These are phyloP conservation scores for Nasonia oneida DNA, from an alignment of 2,888 invertebrate genomes.

Conservation along the genomic window DNA sequence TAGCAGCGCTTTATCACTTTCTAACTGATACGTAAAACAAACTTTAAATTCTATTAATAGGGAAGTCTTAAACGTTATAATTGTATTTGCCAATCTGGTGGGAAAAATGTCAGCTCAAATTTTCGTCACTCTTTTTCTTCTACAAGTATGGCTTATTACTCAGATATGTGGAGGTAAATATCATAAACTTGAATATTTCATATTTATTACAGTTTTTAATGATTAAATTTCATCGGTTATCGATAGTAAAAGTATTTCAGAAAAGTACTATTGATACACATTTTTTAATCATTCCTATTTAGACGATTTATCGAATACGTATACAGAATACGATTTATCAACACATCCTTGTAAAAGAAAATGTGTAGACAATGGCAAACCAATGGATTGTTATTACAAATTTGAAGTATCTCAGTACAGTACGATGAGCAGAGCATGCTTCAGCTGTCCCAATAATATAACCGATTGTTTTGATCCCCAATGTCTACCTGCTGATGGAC, in stretches of 20 bases:
- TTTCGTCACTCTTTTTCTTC: not conserved
- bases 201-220: not conserved
- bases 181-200: not conserved
- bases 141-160: not conserved
- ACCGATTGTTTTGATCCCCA: conserved; percentile 2
- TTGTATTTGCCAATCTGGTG: not conserved
- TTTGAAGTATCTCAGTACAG: not conserved
- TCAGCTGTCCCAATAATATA: conserved; percentile 3
- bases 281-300: not conserved
- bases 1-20: not conserved
- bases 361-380: not conserved
- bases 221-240: no score
- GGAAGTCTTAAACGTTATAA: not conserved
- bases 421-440: not conserved
- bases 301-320: not conserved
- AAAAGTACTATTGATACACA: not conserved
- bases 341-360: not conserved
- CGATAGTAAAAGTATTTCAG: no score
- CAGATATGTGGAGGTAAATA: not conserved
- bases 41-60: not conserved
- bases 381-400: not conserved
- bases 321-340: not conserved
- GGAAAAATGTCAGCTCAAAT: not conserved
- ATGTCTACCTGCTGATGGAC: conserved; percentile 22
- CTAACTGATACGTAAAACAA: not conserved